A percentile compares a stretch with the other conserved stretches of the same genome.
Conservation (phyloP, 2,113 vertebrate genomes). For the Jaculus jaculus region DNA sequence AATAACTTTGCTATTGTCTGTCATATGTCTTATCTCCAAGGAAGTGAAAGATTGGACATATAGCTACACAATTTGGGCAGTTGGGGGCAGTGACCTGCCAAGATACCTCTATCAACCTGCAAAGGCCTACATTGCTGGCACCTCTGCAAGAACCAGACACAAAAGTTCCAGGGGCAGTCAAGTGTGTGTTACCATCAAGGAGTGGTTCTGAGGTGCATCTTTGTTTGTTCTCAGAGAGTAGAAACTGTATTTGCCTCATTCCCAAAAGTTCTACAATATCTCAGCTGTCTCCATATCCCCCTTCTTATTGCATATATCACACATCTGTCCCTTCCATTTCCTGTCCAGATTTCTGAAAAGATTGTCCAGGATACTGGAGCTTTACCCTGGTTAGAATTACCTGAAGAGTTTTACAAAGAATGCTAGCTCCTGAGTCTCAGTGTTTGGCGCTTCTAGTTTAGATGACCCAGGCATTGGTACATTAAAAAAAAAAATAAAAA, state of each 20-base stretch:
- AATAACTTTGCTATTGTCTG: neutral
- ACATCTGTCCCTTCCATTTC: neutral
- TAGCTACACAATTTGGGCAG: neutral
- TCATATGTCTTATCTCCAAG: neutral
- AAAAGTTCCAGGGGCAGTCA: too few relatives aligned
- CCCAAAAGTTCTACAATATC: neutral
- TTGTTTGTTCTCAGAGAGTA: neutral
- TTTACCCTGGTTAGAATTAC: neutral
- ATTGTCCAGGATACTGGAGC: neutral
- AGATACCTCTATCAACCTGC: neutral
- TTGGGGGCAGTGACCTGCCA: neutral
- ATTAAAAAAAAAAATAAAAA: neutral
- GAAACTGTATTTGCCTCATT: neutral
- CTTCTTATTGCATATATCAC: neutral
- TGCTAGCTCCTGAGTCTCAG: rapidly evolving
- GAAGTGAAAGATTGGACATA: neutral
- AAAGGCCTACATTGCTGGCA: neutral
- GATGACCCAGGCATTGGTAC: neutral
- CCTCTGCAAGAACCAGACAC: neutral
- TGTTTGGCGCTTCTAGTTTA: neutral
- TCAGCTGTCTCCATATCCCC: neutral
- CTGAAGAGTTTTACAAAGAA: neutral
- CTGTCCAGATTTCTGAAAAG: neutral
- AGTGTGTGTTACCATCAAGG: neutral
- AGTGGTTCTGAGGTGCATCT: neutral